These are phyloP conservation scores for Anguilla pacifica DNA, from an alignment of 2,797 vertebrate genomes.

Conservation along the genomic window DNA sequence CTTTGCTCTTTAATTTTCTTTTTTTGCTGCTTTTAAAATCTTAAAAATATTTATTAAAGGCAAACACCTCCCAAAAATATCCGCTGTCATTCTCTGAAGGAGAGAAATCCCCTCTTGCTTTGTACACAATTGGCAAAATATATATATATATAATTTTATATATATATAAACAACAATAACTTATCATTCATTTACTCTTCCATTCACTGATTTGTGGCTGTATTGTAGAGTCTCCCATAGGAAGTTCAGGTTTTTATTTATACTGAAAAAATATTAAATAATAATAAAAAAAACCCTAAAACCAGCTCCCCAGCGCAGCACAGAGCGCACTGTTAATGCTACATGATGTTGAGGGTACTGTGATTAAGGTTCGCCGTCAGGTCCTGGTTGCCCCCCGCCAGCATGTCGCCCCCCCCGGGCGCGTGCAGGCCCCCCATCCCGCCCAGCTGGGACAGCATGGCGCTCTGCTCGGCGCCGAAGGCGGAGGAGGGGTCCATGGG, in stretches of 20 bases:
- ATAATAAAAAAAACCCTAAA: constrained; percentile 64
- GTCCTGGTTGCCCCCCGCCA: constrained; percentile 83
- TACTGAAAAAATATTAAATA: constrained; percentile 93
- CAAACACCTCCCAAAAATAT: constrained; percentile 75
- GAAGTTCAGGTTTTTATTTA: constrained; percentile 78
- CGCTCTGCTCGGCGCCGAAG: constrained; percentile 89
- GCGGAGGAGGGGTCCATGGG: constrained; percentile 89
- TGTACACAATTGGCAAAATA: constrained; percentile 76
- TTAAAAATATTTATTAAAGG: constrained; percentile 77
- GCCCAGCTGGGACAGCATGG: constrained; percentile 93
- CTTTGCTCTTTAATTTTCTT: constrained; percentile 62
- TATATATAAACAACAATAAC: constrained; percentile 71
- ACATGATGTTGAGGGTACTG: constrained; percentile 95
- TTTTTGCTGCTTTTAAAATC: constrained; percentile 69
- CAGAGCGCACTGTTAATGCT: constrained; percentile 81
- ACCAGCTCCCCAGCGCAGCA: constrained; percentile 74
- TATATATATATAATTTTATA: constrained; percentile 25
- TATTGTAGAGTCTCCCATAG: constrained; percentile 79
- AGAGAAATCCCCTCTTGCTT: constrained; percentile 58
- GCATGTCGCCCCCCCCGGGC: constrained; percentile 82
- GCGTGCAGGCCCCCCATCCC: constrained; percentile 91
- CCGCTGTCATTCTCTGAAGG: constrained; percentile 65
- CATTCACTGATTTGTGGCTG: constrained; percentile 71
- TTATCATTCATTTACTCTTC: constrained; percentile 77
- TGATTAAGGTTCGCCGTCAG: constrained; percentile 88